Base-by-base conservation (phyloP, 2,113 vertebrate genomes). In the Limnothrissa miodon region DNA sequence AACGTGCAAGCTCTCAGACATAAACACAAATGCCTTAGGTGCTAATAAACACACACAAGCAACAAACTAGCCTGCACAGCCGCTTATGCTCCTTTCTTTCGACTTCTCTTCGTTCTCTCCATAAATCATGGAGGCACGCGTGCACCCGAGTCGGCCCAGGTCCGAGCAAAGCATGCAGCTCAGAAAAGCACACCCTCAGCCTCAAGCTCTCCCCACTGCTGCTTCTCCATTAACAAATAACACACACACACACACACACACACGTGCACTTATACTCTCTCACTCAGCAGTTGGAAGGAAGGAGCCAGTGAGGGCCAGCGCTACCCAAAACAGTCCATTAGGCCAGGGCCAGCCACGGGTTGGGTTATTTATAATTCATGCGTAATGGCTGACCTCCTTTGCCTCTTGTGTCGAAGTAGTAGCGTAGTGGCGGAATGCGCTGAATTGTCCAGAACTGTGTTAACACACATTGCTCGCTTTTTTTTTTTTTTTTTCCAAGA, bases 361-460 rank as follows among this genome's bases (percentile, higher is more conserved):
- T 1, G 51, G 51, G 51, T 56, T 56, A 56, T 56, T 56, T 21
- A 56, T 56, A 56, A 56, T 56, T 56, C 51, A 56, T 56, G 51
- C 51, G 51, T 56, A 56, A 56, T 56, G 51, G 51, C 51, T 56
- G 51, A 56, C 51, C 51, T 23, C 51, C 51, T 23, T 6, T 23
- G 51, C 51, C 46, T 56, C 51, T 56, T 21, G 51, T 56, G 51
- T 56, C 6, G 21, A 21, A 56, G 51, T 56, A 23, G 46, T 15
- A 9, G 51, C 51, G 21, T 0, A 21, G 19, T 0, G 5, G 51
- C 21, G 4, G 51, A 56, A 56, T 56, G 51, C 4, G 51, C 19
- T 0, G 51, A 21, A 56, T n/a, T 56, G 51, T 56, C n/a, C 39
- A 2, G 15, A 42, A 86, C 84, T 88, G 44, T 79, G 53, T 88